Evolutionary conservation across 1,140 invertebrate species (phyloP).

Genomic region (Saxidomus purpurata): DNA sequence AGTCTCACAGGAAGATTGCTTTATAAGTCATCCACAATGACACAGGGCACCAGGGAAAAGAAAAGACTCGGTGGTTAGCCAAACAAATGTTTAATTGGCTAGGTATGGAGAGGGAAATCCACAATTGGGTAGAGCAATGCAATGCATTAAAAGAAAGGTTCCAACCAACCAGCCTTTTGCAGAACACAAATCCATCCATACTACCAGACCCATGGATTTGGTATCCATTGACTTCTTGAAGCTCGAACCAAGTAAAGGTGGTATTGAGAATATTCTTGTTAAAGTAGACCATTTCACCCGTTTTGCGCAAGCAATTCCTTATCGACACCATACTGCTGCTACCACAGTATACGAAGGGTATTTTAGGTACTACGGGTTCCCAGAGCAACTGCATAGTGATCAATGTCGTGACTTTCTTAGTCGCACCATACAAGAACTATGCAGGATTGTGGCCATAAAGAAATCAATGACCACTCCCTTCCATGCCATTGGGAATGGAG

Average conservation of each 20-base stretch:
- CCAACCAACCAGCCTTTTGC: neutral
- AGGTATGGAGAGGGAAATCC: neutral
- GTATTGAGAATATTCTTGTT: neutral
- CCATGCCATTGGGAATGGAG: constrained; percentile 4
- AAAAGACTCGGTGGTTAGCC: neutral
- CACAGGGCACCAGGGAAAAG: neutral
- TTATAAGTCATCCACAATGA: too few relatives aligned
- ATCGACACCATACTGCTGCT: neutral
- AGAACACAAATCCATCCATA: neutral
- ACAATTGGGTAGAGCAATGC: neutral
- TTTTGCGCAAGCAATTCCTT: neutral
- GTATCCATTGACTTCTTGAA: neutral
- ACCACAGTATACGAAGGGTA: neutral
- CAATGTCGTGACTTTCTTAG: neutral
- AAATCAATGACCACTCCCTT: constrained; percentile 54
- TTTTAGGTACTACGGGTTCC: neutral
- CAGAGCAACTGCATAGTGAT: neutral
- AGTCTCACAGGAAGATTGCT: too few relatives aligned
- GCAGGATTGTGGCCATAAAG: neutral
- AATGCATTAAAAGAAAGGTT: too few relatives aligned
- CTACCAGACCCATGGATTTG: neutral
- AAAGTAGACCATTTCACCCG: neutral
- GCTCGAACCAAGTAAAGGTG: constrained; percentile 7
- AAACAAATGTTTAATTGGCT: neutral
- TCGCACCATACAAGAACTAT: neutral